Evolutionary conservation across 2,888 invertebrate species (phyloP).

Genomic region (Megaustenia siamemsis): DNA sequence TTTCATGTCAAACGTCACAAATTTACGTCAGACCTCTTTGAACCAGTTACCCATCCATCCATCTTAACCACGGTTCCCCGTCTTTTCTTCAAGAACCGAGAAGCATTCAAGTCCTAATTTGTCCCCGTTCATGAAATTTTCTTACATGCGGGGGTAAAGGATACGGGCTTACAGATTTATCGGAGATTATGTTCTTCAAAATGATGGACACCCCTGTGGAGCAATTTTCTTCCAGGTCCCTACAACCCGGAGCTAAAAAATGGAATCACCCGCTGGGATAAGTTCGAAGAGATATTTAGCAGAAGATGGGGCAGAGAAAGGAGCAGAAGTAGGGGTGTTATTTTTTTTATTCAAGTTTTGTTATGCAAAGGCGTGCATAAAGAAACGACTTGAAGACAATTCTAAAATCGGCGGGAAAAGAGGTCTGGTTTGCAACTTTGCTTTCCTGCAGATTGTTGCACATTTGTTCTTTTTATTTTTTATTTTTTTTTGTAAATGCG

Average conservation of each 20-base stretch:
- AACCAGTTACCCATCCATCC: neutral
- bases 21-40: neutral
- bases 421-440: too few species aligned
- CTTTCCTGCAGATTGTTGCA: too few species aligned
- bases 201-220: neutral
- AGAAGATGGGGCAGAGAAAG: neutral
- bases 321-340: neutral
- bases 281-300: neutral
- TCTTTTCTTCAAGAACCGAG: neutral
- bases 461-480: too few species aligned
- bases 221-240: neutral
- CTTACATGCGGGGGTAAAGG: neutral
- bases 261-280: neutral
- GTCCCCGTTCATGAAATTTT: neutral
- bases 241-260: neutral
- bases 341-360: neutral
- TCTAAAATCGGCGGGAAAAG: too few species aligned
- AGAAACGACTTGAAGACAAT: neutral
- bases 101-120: neutral
- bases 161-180: neutral
- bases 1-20: neutral
- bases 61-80: neutral
- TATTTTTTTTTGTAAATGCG: too few species aligned
- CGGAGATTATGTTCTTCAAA: neutral
- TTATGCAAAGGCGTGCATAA: neutral